Conservation (phyloP, 1,140 invertebrate species). For the Agraylea sexmaculata region DNA sequence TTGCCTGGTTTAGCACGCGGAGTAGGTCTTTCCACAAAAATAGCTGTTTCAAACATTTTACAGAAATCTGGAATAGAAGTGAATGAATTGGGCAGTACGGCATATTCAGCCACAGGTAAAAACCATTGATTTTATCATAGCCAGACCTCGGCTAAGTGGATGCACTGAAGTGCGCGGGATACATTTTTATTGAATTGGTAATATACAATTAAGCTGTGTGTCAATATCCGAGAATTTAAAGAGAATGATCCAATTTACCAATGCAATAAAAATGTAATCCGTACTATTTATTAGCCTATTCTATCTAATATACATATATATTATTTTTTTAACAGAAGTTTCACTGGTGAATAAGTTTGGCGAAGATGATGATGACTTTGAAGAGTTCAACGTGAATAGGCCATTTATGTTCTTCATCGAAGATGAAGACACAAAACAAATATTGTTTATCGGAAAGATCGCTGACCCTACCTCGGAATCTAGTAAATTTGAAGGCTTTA, state of each 20-base stretch:
- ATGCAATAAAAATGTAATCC: not conserved
- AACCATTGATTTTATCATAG: too few relatives aligned
- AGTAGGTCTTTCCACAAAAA: constrained; percentile 31
- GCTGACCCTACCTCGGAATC: constrained; percentile 38
- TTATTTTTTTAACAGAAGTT: constrained; percentile 41
- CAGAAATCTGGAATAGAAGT: constrained; percentile 76
- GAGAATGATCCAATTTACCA: not conserved
- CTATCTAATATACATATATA: constrained; percentile 4
- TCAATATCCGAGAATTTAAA: too few relatives aligned
- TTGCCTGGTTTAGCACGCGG: constrained; percentile 50
- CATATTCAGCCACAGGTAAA: constrained; percentile 62
- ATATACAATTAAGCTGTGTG: too few relatives aligned
- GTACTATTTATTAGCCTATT: constrained; percentile 6
- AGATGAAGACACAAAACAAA: constrained; percentile 54
- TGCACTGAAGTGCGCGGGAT: too few relatives aligned
- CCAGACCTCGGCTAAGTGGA: too few relatives aligned
- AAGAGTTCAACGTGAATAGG: constrained; percentile 52
- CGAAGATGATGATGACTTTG: constrained; percentile 31
- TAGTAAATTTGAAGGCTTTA: too few relatives aligned
- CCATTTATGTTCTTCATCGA: constrained; percentile 74
- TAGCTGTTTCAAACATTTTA: constrained; percentile 59
- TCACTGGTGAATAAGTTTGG: constrained; percentile 61
- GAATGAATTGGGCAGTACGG: constrained; percentile 70
- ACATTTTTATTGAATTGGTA: too few relatives aligned
- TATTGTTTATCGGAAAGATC: constrained; percentile 61